Base-by-base conservation (phyloP, 2,113 vertebrate species). In the Zootoca vivipara region DNA sequence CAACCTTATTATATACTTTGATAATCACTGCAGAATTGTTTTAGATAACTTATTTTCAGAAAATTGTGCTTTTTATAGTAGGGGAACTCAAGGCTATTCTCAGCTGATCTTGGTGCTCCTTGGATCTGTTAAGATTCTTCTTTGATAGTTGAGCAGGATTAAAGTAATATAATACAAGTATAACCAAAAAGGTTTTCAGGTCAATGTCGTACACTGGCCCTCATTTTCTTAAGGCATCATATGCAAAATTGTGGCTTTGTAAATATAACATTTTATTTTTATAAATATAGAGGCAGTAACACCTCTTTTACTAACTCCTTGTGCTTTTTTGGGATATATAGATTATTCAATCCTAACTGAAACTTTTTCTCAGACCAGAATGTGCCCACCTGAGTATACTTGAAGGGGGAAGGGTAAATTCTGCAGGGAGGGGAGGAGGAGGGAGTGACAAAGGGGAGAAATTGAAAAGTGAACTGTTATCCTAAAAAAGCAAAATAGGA, bases 131-230 rank as follows among this genome's bases (percentile, higher is more conserved):
- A 77, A 2, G 69, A 77, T 87, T 85, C 28, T 15, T 5, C 2
- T 35, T 73, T 83, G 52, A 79, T 86, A 89, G 72, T 87, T 80
- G 77, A 87, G 62, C 15, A 87, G 62, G 87, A 64, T 28, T 67
- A 42, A 72, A 0, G 80, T 78, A 88, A 67, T 87, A 56, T 74
- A 87, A 67, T 87, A 56, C 82, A 87, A 90, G 26, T 42, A 7
- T 73, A 87, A 86, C 30, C 92, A 90, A 91, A 94, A 33, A 18
- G 9, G 7, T 58, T 42, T 18, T 18, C 28, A n/a, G 15, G 6
- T 38, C 62, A 30, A 35, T 1, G 22, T 73, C 7, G 2, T 28
- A 35, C 30, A 33, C 28, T 22, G 10, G 28, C 3, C 52, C 15
- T 56, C n/a, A 20, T 26, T 83, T 67, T 52, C 40, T 75, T 88